Percentiles rank a stretch among this genome's conserved stretches.
Evolutionary conservation across 37 sponge, comb jelly and placozoan species (phyloP).

Genomic region (Amphimedon queenslandica): DNA sequence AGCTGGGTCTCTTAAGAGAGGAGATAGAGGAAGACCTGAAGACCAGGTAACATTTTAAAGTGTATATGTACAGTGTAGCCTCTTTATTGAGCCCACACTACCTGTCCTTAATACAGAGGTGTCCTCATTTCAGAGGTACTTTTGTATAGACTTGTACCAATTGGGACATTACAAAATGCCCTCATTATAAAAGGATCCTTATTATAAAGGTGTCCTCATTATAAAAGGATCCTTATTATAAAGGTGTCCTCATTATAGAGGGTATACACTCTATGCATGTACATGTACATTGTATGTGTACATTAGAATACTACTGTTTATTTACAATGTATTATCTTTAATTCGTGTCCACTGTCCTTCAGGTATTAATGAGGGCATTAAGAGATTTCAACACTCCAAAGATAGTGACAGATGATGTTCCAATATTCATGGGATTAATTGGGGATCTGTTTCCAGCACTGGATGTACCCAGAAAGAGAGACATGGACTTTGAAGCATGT

Average conservation of each 20-base stretch:
- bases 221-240: too few species aligned
- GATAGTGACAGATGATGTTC: slow-evolving; percentile 94
- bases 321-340: neutral
- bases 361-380: slow-evolving; percentile 96
- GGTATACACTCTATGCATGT: slow-evolving; percentile 3
- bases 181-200: too few species aligned
- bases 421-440: slow-evolving; percentile 98
- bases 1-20: slow-evolving; percentile 95
- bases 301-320: neutral
- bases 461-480: slow-evolving; percentile 96
- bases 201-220: too few species aligned
- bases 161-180: too few species aligned
- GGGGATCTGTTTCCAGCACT: slow-evolving; percentile 97
- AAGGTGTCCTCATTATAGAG: too few species aligned
- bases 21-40: slow-evolving; percentile 93
- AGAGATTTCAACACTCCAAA: slow-evolving; percentile 98
- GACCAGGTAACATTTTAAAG: slow-evolving; percentile 66
- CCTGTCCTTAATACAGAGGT: too few species aligned
- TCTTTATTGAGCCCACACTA: too few species aligned
- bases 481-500: slow-evolving; percentile 83
- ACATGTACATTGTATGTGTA: neutral
- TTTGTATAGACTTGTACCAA: too few species aligned
- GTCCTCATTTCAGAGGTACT: too few species aligned
- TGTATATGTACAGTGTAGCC: neutral
- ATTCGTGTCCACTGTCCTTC: neutral